phyloP scores from a whole-genome alignment of 2,113 vertebrate species.

The Uria lomvia region DNA sequence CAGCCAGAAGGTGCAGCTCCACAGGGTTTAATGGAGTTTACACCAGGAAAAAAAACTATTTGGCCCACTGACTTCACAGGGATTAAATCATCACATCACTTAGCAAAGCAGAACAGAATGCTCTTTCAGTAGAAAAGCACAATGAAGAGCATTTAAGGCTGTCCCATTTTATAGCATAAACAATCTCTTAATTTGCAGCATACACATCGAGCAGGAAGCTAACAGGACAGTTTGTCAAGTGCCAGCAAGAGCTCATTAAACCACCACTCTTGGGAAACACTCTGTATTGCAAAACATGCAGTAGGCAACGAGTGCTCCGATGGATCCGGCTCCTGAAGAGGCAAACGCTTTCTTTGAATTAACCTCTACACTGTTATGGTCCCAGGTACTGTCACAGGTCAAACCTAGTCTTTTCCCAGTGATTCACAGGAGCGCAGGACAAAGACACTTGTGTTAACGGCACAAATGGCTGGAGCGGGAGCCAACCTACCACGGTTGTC shows the following conservation, averaged over 20 bases:
- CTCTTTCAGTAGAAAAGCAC: not conserved
- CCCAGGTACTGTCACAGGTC: not conserved
- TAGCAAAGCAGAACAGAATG: conserved; percentile 2
- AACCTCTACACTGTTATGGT: not conserved
- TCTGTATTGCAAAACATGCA: not conserved
- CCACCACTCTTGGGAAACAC: conserved; percentile 5
- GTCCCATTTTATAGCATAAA: not conserved
- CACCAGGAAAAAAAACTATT: not conserved
- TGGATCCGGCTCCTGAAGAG: not conserved
- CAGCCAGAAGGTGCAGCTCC: not conserved
- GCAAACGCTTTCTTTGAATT: not conserved
- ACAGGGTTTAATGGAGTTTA: not conserved
- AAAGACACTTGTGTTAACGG: not conserved
- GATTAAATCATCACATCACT: conserved; percentile 23
- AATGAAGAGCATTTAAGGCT: not conserved
- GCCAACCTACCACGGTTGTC: not conserved
- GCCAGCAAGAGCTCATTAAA: conserved; percentile 27
- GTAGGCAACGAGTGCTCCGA: not conserved
- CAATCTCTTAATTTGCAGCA: not conserved
- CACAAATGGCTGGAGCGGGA: not conserved
- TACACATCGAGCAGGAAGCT: not conserved
- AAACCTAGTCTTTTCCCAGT: not conserved
- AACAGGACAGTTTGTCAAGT: conserved; percentile 32
- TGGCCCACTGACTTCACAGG: not conserved
- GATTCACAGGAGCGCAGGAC: not conserved